Base-by-base conservation (phyloP, 2,888 invertebrate species). In the Tetranychus piercei region DNA sequence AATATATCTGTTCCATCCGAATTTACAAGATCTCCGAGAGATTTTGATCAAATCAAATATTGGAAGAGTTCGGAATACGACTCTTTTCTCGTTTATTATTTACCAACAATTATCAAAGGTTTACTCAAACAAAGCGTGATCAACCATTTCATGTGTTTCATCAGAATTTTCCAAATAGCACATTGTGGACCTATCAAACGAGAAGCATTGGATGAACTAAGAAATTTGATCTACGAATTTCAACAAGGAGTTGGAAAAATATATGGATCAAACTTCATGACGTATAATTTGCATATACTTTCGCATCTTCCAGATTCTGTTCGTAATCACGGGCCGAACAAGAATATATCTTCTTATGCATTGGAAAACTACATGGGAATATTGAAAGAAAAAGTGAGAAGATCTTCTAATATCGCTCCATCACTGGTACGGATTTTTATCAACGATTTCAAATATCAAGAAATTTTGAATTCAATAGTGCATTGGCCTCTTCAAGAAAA, bases 221-320 rank as follows among this genome's bases (percentile, higher is more conserved):
- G 34, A 71, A 23, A 71, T 71, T 44, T 71, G 8, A n/a, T 67
- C n/a, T 67, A 11, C 3, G 20, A 67, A n/a, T 71, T 71, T 8
- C 44, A 34, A n/a, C 3, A 34, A 5, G n/a, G 23, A 34, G 23
- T 23, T 5, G 23, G 1, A 18, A 23, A 71, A 15, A 71, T 71
- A 8, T 71, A 71, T 11, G 71, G 71, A 8, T 1, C 1, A 6
- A 43, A n/a, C 15, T 44, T 34, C n/a, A 43, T 43, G 43, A 34
- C 23, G 9, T 71, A 71, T 43, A 71, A 71, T 71, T 23, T 71
- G 8, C 71, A 71, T n/a, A 44, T 71, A 15, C 23, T 71, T 8
- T 18, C 43, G 4, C 71, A 71, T 23, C 9, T 71, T 15, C 71
- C 44, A n/a, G 43, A 44, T n/a, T 34, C 34, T 22, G 71, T 71